These are phyloP conservation scores for Nyctibius bracteatus DNA, from an alignment of 2,113 vertebrate species.

Conservation along the genomic window DNA sequence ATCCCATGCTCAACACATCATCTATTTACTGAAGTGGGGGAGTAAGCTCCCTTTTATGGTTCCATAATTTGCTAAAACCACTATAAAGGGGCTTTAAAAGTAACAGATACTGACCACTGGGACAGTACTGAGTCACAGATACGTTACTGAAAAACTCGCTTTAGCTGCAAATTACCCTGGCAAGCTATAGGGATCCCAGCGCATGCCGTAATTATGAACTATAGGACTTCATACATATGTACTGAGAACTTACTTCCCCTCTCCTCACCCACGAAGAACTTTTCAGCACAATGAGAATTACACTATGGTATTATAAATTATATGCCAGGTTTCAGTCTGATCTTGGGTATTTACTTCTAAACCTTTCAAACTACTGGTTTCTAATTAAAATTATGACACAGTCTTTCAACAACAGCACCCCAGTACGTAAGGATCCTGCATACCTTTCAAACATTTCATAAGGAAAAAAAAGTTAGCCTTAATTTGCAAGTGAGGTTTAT, in stretches of 20 bases:
- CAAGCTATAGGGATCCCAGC: background rate
- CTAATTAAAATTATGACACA: conserved; percentile 38
- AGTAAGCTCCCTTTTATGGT: background rate
- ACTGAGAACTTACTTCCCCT: background rate
- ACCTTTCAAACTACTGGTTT: conserved; percentile 1
- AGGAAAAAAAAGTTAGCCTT: background rate
- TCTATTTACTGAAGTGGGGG: background rate
- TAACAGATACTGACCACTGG: background rate
- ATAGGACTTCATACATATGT: background rate
- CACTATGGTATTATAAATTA: background rate
- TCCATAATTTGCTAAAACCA: background rate
- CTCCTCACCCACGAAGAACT: background rate
- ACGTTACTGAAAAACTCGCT: background rate
- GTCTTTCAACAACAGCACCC: background rate
- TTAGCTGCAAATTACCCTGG: background rate
- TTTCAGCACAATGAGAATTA: background rate
- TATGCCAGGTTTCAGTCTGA: background rate
- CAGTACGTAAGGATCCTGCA: background rate
- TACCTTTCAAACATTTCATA: conserved; percentile 18
- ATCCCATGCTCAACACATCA: background rate
- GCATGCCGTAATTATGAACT: background rate
- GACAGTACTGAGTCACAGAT: background rate
- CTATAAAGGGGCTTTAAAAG: background rate
- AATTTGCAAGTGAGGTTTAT: conserved; percentile 3
- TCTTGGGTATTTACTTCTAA: background rate